phyloP scores from a whole-genome alignment of 2,888 invertebrate genomes.

The Ectobius pallidus region DNA sequence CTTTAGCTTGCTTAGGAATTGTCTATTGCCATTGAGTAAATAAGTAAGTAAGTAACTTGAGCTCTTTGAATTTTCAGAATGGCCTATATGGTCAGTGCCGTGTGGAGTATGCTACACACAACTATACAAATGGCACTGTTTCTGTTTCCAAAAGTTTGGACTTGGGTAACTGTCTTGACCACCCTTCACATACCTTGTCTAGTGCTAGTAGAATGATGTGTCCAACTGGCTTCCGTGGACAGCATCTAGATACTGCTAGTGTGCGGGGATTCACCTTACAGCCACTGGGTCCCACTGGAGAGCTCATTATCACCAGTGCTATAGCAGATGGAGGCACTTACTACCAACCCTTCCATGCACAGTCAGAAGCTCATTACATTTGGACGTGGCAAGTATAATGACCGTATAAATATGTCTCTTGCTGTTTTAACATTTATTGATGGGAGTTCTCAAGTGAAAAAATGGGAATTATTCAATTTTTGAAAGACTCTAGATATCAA shows the following conservation, averaged over 20 bases:
- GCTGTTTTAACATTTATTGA: no score
- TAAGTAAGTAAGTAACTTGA: no score
- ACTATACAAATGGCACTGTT: neutral
- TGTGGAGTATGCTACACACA: constrained; percentile 31
- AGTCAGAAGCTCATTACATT: constrained; percentile 9
- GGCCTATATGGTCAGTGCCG: constrained; percentile 35
- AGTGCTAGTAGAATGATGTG: no score
- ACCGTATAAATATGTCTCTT: no score
- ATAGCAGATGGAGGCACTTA: constrained; percentile 5
- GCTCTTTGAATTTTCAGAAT: no score
- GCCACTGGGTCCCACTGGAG: neutral
- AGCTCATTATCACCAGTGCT: neutral
- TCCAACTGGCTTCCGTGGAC: no score
- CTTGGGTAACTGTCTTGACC: neutral
- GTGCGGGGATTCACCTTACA: neutral
- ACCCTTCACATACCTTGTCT: neutral
- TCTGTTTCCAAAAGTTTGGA: neutral
- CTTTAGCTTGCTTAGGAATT: no score
- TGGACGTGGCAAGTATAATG: constrained; percentile 13
- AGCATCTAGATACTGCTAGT: neutral
- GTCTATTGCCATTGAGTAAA: no score
- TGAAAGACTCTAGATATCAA: no score
- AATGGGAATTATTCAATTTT: no score
- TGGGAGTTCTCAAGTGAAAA: no score
- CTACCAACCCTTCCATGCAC: neutral